Conservation (phyloP, 2,888 invertebrate genomes). For the Acrocyrtus sp. region DNA sequence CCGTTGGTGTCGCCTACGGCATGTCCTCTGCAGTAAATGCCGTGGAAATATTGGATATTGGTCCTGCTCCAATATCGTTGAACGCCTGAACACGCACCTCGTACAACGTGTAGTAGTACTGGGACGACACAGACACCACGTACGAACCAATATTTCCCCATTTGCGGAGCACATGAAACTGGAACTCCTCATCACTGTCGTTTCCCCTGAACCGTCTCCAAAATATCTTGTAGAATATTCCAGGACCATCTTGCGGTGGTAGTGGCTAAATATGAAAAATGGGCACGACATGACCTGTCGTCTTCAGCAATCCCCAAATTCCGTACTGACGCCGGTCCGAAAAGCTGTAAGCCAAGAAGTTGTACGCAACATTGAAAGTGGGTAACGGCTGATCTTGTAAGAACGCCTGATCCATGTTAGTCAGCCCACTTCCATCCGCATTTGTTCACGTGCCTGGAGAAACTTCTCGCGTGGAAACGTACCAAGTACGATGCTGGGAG, state of each 20-base stretch:
- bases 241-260: slow-evolving; percentile 80
- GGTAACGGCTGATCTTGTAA: slow-evolving; percentile 70
- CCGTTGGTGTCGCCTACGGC: slow-evolving; percentile 91
- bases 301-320: slow-evolving; percentile 86
- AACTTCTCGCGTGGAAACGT: slow-evolving; percentile 74
- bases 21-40: slow-evolving; percentile 91
- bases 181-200: slow-evolving; percentile 79
- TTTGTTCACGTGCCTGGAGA: slow-evolving; percentile 83
- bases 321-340: slow-evolving; percentile 72
- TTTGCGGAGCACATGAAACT: slow-evolving; percentile 76
- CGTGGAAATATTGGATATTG: slow-evolving; percentile 78
- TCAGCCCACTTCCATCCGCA: slow-evolving; percentile 80
- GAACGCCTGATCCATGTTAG: slow-evolving; percentile 84
- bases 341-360: slow-evolving; percentile 81
- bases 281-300: slow-evolving; percentile 72
- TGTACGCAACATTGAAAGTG: slow-evolving; percentile 70
- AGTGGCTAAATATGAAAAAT: slow-evolving; percentile 70
- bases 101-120: slow-evolving; percentile 84
- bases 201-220: slow-evolving; percentile 77
- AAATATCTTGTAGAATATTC: slow-evolving; percentile 89
- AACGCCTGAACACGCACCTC: slow-evolving; percentile 83
- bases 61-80: slow-evolving; percentile 84
- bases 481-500: slow-evolving; percentile 88
- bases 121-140: slow-evolving; percentile 79
- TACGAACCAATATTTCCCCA: slow-evolving; percentile 80